Conservation (phyloP, 2,113 vertebrate species). For the Climacteris rufus region DNA sequence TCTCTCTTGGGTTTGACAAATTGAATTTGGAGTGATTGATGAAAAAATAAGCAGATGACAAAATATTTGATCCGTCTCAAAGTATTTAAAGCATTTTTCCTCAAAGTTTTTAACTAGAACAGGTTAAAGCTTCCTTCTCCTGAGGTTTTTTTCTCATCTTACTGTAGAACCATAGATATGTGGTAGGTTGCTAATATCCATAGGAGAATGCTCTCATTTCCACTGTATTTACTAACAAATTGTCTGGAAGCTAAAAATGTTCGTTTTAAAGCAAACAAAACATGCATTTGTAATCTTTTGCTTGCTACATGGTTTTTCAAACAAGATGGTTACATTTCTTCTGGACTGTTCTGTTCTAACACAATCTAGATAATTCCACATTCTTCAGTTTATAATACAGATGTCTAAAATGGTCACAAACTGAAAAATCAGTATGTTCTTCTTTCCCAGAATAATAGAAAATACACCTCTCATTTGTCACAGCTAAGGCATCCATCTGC, state of each 20-base stretch:
- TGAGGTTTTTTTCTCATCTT: neutral
- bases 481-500: neutral
- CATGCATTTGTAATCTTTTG: neutral
- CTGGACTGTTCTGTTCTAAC: neutral
- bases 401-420: neutral
- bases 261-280: neutral
- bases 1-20: slow-evolving; percentile 4
- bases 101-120: neutral
- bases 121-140: neutral
- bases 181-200: neutral
- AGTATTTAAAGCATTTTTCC: neutral
- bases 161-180: neutral
- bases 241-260: neutral
- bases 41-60: neutral
- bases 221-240: neutral
- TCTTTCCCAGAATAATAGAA: neutral
- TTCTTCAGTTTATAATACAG: neutral
- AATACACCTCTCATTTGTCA: neutral
- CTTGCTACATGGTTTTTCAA: neutral
- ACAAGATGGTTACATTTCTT: neutral
- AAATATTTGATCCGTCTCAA: neutral
- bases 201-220: neutral
- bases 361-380: neutral
- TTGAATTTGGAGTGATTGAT: neutral
- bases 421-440: neutral